Conservation (phyloP, 2,888 invertebrate species). For the Stenchaetothrips biformis region DNA sequence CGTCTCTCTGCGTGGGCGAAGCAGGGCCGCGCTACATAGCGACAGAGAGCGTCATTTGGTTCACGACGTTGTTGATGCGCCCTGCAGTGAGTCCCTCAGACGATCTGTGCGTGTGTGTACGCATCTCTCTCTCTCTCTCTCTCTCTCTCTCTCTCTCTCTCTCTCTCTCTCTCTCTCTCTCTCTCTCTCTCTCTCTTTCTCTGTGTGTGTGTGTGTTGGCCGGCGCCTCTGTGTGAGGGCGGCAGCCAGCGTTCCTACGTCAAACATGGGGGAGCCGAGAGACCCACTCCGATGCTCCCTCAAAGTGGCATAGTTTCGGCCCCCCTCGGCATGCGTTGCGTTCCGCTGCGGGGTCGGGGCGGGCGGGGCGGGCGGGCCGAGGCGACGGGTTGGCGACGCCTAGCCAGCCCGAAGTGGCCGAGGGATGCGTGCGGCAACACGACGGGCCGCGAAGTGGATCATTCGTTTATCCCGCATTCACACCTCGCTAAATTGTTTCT, state of each 20-base stretch:
- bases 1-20: too few species aligned
- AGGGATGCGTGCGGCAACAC: too few species aligned
- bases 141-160: constrained; percentile 25
- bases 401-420: too few species aligned
- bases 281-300: constrained; percentile 38
- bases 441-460: too few species aligned
- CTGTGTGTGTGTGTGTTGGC: background rate
- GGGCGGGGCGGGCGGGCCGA: background rate
- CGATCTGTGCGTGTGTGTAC: background rate
- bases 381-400: background rate
- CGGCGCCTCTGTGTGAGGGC: background rate
- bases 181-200: background rate
- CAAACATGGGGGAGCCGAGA: constrained; percentile 35
- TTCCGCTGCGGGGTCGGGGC: background rate
- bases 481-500: too few species aligned
- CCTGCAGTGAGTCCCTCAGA: too few species aligned
- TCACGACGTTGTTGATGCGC: too few species aligned
- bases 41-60: too few species aligned
- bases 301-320: constrained; percentile 40
- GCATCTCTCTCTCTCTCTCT: background rate
- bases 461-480: too few species aligned
- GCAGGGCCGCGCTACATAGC: too few species aligned
- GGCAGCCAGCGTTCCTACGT: constrained; percentile 29
- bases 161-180: constrained; percentile 29
- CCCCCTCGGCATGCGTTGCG: constrained; percentile 24